phyloP scores from a whole-genome alignment of 2,888 invertebrate genomes.

The Chymomyza caudatula region DNA sequence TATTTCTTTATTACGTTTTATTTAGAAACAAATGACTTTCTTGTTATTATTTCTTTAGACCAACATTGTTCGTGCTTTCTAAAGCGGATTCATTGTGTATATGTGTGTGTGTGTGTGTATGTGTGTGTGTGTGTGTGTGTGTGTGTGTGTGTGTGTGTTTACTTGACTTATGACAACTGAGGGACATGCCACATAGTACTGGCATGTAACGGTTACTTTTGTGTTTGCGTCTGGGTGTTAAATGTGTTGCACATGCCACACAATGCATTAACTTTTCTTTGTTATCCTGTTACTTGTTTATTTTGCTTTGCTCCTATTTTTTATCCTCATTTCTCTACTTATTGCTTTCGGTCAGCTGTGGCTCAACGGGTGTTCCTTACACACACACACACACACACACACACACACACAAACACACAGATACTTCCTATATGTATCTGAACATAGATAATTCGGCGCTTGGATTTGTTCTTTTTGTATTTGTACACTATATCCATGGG shows the following conservation, averaged over 20 bases:
- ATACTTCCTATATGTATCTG: neutral
- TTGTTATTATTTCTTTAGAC: neutral
- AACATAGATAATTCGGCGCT: too few species aligned
- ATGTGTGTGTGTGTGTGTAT: neutral
- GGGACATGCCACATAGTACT: neutral
- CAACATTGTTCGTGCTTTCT: neutral
- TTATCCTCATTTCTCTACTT: neutral
- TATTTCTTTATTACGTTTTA: neutral
- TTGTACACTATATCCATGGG: too few species aligned
- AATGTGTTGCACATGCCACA: constrained; percentile 35
- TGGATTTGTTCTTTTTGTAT: too few species aligned
- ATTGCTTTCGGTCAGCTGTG: neutral
- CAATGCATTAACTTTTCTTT: constrained; percentile 46
- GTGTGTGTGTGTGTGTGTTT: neutral
- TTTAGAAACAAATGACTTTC: constrained; percentile 4
- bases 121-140: neutral
- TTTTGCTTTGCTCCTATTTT: neutral
- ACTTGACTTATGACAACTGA: neutral
- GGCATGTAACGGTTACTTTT: neutral
- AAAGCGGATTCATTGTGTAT: neutral
- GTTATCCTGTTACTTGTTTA: constrained; percentile 18
- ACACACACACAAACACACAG: neutral
- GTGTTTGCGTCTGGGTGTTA: constrained; percentile 31
- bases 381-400: neutral
- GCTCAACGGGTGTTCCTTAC: neutral